phyloP scores from a whole-genome alignment of 2,888 invertebrate genomes.

The Spatulosminthurus flaviceps region DNA sequence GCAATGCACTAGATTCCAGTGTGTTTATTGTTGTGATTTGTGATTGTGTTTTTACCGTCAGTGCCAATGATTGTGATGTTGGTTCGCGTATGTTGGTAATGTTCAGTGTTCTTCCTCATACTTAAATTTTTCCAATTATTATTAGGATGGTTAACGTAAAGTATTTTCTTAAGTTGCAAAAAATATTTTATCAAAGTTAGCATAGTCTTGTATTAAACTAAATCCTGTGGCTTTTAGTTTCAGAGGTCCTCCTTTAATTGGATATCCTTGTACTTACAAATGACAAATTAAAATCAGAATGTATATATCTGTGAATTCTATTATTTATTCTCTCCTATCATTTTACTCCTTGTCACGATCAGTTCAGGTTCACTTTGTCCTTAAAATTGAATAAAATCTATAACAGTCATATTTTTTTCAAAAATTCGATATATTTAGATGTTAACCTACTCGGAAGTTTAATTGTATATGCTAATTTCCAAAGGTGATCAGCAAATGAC shows the following conservation, averaged over 20 bases:
- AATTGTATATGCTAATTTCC: background rate
- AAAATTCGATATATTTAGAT: background rate
- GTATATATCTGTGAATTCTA: background rate
- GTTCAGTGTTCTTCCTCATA: background rate
- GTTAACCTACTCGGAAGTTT: background rate
- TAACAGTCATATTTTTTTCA: background rate
- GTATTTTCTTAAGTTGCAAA: too few relatives aligned
- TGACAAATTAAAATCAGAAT: too few relatives aligned
- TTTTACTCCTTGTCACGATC: background rate
- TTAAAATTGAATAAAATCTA: conserved; percentile 3
- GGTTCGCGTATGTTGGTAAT: conserved; percentile 18
- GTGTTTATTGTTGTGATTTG: conserved; percentile 1
- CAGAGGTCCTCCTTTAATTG: too few relatives aligned
- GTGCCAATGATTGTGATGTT: conserved; percentile 9
- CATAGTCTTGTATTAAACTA: too few relatives aligned
- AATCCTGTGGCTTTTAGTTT: too few relatives aligned
- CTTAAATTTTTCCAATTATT: background rate
- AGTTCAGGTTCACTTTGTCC: conserved; percentile 18
- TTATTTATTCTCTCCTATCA: background rate
- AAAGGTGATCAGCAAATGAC: background rate
- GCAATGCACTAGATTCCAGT: background rate
- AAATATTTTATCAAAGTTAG: too few relatives aligned
- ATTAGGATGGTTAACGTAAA: background rate
- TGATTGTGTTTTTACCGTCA: too few relatives aligned
- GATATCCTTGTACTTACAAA: too few relatives aligned